These are phyloP conservation scores for Caenorhabditis remanei DNA, from an alignment of 1,140 invertebrate species.

Conservation along the genomic window DNA sequence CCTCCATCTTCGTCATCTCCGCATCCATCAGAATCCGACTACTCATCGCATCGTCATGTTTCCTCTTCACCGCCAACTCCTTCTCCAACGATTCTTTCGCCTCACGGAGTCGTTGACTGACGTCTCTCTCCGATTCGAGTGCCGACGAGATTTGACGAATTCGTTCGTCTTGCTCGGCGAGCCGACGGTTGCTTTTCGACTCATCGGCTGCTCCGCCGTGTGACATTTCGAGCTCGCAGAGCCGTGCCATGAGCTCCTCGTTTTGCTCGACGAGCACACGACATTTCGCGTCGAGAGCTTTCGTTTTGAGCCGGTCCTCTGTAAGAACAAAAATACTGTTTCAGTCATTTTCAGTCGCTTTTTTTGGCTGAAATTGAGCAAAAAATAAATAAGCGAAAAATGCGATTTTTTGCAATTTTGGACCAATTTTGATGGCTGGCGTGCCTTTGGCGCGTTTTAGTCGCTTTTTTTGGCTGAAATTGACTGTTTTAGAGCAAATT, in stretches of 20 bases:
- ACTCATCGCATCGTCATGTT: neutral
- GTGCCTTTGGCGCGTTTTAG: too few relatives aligned
- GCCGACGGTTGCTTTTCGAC: neutral
- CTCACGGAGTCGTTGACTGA: neutral
- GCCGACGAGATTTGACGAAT: conserved; percentile 35
- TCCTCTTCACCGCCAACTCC: conserved; percentile 14
- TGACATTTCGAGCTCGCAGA: conserved; percentile 60
- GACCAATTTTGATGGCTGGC: too few relatives aligned
- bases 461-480: too few relatives aligned
- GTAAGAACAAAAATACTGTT: neutral
- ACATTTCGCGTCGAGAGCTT: conserved; percentile 64
- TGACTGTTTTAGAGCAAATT: too few relatives aligned
- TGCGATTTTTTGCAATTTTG: neutral
- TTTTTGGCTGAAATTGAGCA: neutral
- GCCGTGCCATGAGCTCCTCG: conserved; percentile 60
- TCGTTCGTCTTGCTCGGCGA: conserved; percentile 2
- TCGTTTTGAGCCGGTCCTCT: conserved; percentile 68
- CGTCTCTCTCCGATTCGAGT: conserved; percentile 29
- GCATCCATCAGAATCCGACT: neutral
- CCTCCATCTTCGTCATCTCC: conserved; percentile 20
- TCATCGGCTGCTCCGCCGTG: conserved; percentile 37
- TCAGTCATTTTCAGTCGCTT: too few relatives aligned
- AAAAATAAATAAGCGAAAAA: too few relatives aligned
- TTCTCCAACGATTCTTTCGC: conserved; percentile 32
- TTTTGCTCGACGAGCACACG: conserved; percentile 64